A percentile compares a stretch with the other conserved stretches of the same genome.
phyloP scores from a whole-genome alignment of 1,140 invertebrate genomes.

The Zaprionus tsacasi region DNA sequence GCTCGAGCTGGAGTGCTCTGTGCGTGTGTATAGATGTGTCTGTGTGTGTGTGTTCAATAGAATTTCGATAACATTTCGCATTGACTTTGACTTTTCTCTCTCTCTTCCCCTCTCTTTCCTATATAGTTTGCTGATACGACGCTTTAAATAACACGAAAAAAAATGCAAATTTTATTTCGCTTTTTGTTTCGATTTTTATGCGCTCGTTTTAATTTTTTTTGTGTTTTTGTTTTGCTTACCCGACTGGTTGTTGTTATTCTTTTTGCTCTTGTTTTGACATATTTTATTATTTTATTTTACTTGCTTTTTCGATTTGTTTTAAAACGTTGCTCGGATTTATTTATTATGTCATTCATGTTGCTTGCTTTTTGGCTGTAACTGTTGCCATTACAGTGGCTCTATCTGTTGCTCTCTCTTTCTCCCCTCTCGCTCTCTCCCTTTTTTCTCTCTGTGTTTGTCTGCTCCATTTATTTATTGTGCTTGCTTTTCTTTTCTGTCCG shows the following conservation, averaged over 20 bases:
- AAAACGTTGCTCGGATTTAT: conserved; percentile 74
- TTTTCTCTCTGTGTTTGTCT: conserved; percentile 23
- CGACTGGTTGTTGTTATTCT: conserved; percentile 8
- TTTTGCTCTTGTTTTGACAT: conserved; percentile 21
- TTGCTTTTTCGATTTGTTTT: conserved; percentile 67
- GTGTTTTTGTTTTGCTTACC: conserved; percentile 27
- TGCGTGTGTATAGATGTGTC: background rate
- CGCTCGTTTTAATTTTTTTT: conserved; percentile 22
- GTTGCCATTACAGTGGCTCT: conserved; percentile 33
- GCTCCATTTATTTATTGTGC: conserved; percentile 64
- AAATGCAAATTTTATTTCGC: conserved; percentile 79
- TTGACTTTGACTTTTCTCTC: conserved; percentile 68
- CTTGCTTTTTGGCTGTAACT: conserved; percentile 24
- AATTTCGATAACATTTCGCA: conserved; percentile 65
- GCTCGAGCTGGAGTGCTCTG: background rate
- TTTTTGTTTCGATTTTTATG: conserved; percentile 36
- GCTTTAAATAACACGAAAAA: conserved; percentile 59
- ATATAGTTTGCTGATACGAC: conserved; percentile 58
- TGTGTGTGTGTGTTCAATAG: conserved; percentile 60
- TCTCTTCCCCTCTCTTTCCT: conserved; percentile 17
- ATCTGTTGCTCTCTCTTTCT: conserved; percentile 21
- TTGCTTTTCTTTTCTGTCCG: conserved; percentile 40
- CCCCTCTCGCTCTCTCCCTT: conserved; percentile 4
- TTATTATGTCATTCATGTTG: conserved; percentile 73
- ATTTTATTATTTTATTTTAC: conserved; percentile 1